Conservation (phyloP, 1,140 invertebrate genomes). For the Gryon sp. region DNA sequence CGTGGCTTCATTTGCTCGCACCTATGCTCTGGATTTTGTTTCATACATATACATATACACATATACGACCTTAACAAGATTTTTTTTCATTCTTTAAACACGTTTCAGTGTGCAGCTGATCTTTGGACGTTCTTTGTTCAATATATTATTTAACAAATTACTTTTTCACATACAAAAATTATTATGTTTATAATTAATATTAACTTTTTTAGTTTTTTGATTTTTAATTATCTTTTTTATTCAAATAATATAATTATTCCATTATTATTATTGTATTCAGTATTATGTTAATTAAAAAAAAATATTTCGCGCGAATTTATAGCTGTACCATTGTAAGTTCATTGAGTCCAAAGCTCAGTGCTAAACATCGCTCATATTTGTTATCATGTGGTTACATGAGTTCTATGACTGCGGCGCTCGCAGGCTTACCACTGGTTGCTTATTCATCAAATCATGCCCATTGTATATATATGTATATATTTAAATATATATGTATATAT, state of each 20-base stretch:
- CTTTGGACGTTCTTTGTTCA: too few species aligned
- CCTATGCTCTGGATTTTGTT: slow-evolving; percentile 69
- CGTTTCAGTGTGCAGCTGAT: too few species aligned
- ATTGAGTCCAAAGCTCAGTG: slow-evolving; percentile 10
- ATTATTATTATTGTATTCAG: too few species aligned
- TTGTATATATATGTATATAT: slow-evolving; percentile 33
- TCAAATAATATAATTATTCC: too few species aligned
- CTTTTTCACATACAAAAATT: too few species aligned
- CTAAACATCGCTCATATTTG: slow-evolving; percentile 36
- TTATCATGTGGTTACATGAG: slow-evolving; percentile 67
- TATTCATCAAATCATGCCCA: slow-evolving; percentile 67
- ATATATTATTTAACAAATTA: too few species aligned
- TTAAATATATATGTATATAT: slow-evolving; percentile 27
- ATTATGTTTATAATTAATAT: too few species aligned
- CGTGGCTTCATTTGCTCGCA: slow-evolving; percentile 69
- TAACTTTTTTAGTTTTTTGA: too few species aligned
- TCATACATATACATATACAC: slow-evolving; percentile 49
- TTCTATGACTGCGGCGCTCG: slow-evolving; percentile 76
- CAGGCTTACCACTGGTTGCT: slow-evolving; percentile 79
- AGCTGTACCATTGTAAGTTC: background rate
- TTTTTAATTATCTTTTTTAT: too few species aligned
- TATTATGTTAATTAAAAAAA: too few species aligned
- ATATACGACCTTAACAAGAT: slow-evolving; percentile 62
- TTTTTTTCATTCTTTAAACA: too few species aligned
- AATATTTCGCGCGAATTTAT: background rate